These are phyloP conservation scores for Phalangium opilio DNA, from an alignment of 2,888 invertebrate genomes.

Conservation along the genomic window DNA sequence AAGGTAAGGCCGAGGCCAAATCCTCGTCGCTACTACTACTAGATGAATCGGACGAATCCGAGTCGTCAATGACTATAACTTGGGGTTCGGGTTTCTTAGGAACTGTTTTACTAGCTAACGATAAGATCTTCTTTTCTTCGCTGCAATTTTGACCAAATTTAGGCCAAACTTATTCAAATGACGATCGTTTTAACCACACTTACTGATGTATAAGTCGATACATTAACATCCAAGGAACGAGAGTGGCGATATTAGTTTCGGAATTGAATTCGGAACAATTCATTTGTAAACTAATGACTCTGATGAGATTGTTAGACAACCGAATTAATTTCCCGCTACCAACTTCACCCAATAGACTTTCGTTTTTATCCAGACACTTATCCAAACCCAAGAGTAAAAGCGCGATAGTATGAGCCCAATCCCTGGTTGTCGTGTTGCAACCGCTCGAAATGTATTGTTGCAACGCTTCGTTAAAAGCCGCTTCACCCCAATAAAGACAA, in stretches of 20 bases:
- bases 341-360: slow-evolving; percentile 24
- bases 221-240: slow-evolving; percentile 66
- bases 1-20: slow-evolving; percentile 22
- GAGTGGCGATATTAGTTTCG: slow-evolving; percentile 50
- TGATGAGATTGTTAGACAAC: slow-evolving; percentile 55
- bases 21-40: too few species aligned
- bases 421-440: slow-evolving; percentile 28
- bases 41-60: too few species aligned
- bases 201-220: slow-evolving; percentile 53
- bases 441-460: slow-evolving; percentile 35
- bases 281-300: slow-evolving; percentile 59
- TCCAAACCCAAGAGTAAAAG: slow-evolving; percentile 32
- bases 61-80: too few species aligned
- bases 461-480: slow-evolving; percentile 55
- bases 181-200: background rate
- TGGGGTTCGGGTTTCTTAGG: too few species aligned
- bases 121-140: too few species aligned
- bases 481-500: slow-evolving; percentile 47
- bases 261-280: slow-evolving; percentile 47
- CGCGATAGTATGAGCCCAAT: slow-evolving; percentile 36
- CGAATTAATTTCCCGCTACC: slow-evolving; percentile 45
- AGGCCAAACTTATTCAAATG: background rate
- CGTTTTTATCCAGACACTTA: slow-evolving; percentile 11
- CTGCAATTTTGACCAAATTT: too few species aligned
- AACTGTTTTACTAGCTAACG: too few species aligned